Conservation (phyloP, 2,113 vertebrate species). For the Euleptes europaea region DNA sequence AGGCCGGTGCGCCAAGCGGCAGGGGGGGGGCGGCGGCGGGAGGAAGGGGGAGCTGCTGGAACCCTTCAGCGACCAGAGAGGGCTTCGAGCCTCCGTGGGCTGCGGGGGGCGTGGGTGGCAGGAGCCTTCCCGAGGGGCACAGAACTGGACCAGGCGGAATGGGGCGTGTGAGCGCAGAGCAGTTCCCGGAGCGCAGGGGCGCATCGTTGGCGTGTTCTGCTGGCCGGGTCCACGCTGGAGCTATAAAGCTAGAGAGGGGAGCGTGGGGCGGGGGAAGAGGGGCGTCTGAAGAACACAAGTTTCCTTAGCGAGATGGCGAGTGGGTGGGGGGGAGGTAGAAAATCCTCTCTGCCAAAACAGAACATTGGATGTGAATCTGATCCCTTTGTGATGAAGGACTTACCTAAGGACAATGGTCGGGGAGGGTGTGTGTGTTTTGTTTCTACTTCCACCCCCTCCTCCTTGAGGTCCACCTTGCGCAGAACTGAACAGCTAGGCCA, state of each 20-base stretch:
- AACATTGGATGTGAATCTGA: conserved; percentile 22
- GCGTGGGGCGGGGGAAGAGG: too few relatives aligned
- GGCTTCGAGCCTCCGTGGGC: too few relatives aligned
- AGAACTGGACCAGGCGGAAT: too few relatives aligned
- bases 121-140: too few relatives aligned
- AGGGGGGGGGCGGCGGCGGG: neutral
- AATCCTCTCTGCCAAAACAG: conserved; percentile 45
- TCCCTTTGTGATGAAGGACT: conserved; percentile 33
- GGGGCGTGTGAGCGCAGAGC: too few relatives aligned
- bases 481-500: neutral
- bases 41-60: neutral
- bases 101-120: too few relatives aligned
- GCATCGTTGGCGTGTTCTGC: too few relatives aligned
- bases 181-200: too few relatives aligned
- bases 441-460: conserved; percentile 39
- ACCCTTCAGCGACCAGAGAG: neutral
- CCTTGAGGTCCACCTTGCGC: conserved; percentile 7
- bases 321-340: conserved; percentile 33
- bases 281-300: neutral
- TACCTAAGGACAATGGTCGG: neutral
- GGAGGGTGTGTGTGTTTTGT: neutral
- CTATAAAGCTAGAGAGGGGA: too few relatives aligned
- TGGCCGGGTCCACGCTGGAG: too few relatives aligned
- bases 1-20: too few relatives aligned
- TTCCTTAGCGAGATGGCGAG: neutral